Base-by-base conservation (phyloP, 2,888 invertebrate genomes). In the Ariolimax columbianus region DNA sequence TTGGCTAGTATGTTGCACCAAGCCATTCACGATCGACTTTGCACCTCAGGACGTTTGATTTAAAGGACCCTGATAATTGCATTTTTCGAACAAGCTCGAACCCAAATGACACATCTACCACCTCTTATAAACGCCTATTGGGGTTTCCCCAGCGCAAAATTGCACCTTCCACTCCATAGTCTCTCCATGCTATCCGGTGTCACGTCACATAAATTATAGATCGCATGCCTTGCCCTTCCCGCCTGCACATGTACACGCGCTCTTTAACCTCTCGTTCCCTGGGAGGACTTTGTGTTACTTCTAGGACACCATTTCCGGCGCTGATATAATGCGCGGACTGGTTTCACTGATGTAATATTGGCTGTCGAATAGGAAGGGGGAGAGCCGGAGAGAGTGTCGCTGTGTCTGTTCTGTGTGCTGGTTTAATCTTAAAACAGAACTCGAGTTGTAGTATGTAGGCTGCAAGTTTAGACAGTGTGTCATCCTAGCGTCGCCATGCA, bases 151-250 rank as follows among this genome's bases (percentile, higher is more conserved):
- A 3, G 36, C 26, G 33, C 36, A n/a, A 36, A 33, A 33, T 68
- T 68, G 33, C 36, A 33, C 14, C 68, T 36, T 68, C 68, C 68
- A 68, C 6, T 7, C 19, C 19, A 68, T 17, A 4, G 6, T n/a
- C 59, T n/a, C n/a, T 63, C 59, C 59, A 63, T 63, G 55, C 55
- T 63, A n/a, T 23, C 59, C n/a, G 11, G 4, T n/a, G n/a, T 63
- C 59, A n/a, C 59, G 59, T 63, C 59, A 63, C 26, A 63, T 63
- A 63, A 63, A 63, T 63, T 63, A 63, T 63, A 63, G 59, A 63
- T 63, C 59, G n/a, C 23, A 63, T n/a, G 26, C 59, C n/a, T 2
- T 63, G 59, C 59, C 59, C 59, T 14, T 63, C 1, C 59, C 59
- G 59, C n/a, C 4, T n/a, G 3, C 26, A n/a, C n/a, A 6, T 63